Conservation (phyloP, 2,113 vertebrate genomes). For the Hepsetus odoe region DNA sequence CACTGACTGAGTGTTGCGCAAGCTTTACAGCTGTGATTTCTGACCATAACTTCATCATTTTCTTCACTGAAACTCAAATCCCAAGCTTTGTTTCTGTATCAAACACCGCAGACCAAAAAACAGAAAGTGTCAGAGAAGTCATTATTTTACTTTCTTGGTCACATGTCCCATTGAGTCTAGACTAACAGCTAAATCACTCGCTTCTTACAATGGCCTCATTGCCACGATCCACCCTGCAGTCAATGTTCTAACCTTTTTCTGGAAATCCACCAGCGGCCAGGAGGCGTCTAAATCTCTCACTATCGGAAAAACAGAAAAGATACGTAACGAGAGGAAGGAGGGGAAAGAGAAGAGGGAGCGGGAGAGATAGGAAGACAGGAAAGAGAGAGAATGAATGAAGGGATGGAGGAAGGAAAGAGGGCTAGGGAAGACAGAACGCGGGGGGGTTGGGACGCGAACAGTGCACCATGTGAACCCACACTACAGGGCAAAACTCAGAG, state of each 20-base stretch:
- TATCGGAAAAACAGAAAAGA: conserved; percentile 7
- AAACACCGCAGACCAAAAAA: neutral
- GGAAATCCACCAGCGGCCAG: neutral
- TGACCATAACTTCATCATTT: too few relatives aligned
- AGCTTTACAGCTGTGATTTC: too few relatives aligned
- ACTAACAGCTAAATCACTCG: conserved; percentile 11
- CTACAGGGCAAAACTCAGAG: conserved; percentile 16
- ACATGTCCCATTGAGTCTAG: conserved; percentile 1
- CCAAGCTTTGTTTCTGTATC: conserved; percentile 8
- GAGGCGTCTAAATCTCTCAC: neutral
- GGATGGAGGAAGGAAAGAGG: neutral
- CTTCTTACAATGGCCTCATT: neutral
- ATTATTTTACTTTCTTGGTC: neutral
- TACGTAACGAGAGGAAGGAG: neutral
- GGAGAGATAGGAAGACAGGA: neutral
- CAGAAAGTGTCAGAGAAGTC: conserved; percentile 10
- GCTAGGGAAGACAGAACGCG: neutral
- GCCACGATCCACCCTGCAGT: neutral
- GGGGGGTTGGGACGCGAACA: neutral
- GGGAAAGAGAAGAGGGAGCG: neutral
- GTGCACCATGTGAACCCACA: conserved; percentile 21
- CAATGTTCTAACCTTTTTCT: conserved; percentile 3
- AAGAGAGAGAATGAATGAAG: neutral
- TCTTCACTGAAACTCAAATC: too few relatives aligned
- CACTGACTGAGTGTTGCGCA: too few relatives aligned